These are phyloP conservation scores for Congeria kusceri DNA, from an alignment of 2,888 invertebrate genomes.

Conservation along the genomic window DNA sequence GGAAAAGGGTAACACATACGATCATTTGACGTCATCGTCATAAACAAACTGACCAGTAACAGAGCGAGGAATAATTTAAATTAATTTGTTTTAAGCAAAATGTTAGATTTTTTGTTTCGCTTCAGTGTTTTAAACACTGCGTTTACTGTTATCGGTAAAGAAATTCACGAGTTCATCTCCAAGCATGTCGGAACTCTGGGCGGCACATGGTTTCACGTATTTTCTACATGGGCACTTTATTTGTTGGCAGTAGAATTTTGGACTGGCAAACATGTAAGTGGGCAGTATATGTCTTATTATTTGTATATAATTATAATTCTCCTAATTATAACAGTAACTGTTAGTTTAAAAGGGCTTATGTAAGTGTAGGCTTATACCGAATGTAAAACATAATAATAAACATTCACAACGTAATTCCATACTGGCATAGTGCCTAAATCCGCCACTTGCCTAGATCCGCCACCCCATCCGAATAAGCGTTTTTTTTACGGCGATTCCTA, in stretches of 20 bases:
- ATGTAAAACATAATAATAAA: no score
- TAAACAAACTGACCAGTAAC: slow-evolving; percentile 11
- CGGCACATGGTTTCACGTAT: slow-evolving; percentile 37
- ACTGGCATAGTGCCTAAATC: not conserved
- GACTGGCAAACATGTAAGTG: not conserved
- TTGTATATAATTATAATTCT: no score
- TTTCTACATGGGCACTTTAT: slow-evolving; percentile 42
- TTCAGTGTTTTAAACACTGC: slow-evolving; percentile 56
- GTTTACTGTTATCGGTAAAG: slow-evolving; percentile 46
- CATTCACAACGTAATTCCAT: not conserved
- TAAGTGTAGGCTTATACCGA: not conserved
- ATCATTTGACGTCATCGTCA: slow-evolving; percentile 26
- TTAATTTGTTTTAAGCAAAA: slow-evolving; percentile 9
- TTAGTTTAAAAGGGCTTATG: no score
- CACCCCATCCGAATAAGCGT: no score
- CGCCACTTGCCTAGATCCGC: no score
- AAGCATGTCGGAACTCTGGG: slow-evolving; percentile 31
- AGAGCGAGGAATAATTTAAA: slow-evolving; percentile 2
- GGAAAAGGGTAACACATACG: slow-evolving; percentile 43
- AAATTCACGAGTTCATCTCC: slow-evolving; percentile 25
- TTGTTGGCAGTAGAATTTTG: slow-evolving; percentile 15
- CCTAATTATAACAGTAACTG: no score
- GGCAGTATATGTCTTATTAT: not conserved
- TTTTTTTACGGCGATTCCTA: no score
- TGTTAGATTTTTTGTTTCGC: slow-evolving; percentile 52